phyloP scores from a whole-genome alignment of 2,888 invertebrate genomes.

The Harpalus rubripes region DNA sequence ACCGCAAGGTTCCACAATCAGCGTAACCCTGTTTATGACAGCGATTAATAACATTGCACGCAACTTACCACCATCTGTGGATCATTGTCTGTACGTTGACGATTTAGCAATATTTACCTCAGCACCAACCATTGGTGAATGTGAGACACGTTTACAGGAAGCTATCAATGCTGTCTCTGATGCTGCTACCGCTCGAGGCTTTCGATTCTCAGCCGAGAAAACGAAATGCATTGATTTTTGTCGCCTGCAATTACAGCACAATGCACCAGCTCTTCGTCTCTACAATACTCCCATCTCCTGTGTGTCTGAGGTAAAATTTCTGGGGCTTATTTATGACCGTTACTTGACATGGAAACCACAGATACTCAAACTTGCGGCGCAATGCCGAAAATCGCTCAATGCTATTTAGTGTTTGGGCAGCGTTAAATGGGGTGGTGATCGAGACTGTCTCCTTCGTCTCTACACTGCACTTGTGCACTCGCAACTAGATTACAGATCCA shows the following conservation, averaged over 20 bases:
- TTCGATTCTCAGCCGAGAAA: neutral
- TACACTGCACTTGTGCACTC: neutral
- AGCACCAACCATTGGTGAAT: slow-evolving; percentile 31
- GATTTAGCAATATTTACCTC: slow-evolving; percentile 50
- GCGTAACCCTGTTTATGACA: slow-evolving; percentile 46
- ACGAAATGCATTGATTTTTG: neutral
- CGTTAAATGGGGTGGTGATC: neutral
- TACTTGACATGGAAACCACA: slow-evolving; percentile 21
- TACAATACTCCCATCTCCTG: neutral
- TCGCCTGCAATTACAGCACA: slow-evolving; percentile 1
- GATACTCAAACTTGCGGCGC: slow-evolving; percentile 14
- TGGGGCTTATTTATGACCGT: slow-evolving; percentile 1
- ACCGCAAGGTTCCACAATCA: slow-evolving; percentile 32
- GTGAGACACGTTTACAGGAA: slow-evolving; percentile 21
- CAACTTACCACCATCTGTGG: slow-evolving; percentile 23
- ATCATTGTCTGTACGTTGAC: slow-evolving; percentile 44
- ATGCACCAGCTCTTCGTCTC: slow-evolving; percentile 13
- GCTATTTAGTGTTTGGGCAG: slow-evolving; percentile 11
- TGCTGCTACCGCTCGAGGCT: slow-evolving; percentile 30
- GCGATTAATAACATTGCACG: slow-evolving; percentile 34
- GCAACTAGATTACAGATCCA: slow-evolving; percentile 1
- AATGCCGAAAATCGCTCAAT: slow-evolving; percentile 24
- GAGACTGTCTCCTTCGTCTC: slow-evolving; percentile 4
- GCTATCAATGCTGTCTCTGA: slow-evolving; percentile 21
- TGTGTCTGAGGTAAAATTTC: slow-evolving; percentile 1